Evolutionary conservation across 2,888 invertebrate genomes (phyloP).

Genomic region (Lasioglossum villosulum): DNA sequence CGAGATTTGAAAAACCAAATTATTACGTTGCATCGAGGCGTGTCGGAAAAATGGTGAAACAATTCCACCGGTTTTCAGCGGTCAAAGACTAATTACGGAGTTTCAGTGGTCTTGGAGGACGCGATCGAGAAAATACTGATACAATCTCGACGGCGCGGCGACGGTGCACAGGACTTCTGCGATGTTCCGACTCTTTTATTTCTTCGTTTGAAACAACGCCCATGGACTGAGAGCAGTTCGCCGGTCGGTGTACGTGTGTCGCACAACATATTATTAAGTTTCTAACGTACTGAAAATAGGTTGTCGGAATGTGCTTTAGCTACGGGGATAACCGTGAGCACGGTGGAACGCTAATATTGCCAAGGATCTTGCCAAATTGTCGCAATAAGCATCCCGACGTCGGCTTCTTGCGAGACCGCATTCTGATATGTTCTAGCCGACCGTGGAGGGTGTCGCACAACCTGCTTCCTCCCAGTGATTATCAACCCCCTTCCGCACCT

Average conservation of each 20-base stretch:
- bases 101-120: constrained; percentile 37
- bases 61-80: constrained; percentile 38
- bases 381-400: constrained; percentile 74
- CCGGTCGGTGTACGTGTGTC: neutral
- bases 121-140: constrained; percentile 56
- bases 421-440: constrained; percentile 57
- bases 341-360: constrained; percentile 74
- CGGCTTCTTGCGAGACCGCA: constrained; percentile 62
- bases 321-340: constrained; percentile 66
- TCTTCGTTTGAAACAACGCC: constrained; percentile 49
- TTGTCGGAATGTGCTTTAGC: constrained; percentile 50
- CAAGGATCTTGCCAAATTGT: constrained; percentile 77
- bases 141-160: constrained; percentile 50
- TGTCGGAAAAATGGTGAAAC: constrained; percentile 22
- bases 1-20: neutral
- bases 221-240: constrained; percentile 20
- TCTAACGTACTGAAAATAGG: constrained; percentile 69
- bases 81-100: constrained; percentile 62
- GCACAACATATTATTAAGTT: constrained; percentile 68
- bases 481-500: constrained; percentile 32
- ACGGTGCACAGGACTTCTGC: constrained; percentile 16
- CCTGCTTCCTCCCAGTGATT: constrained; percentile 48
- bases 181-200: constrained; percentile 54
- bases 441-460: constrained; percentile 14
- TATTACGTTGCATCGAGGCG: constrained; percentile 18